Evolutionary conservation across 30 jellyfish, hydroid and myxozoan genomes (phyloP).

Genomic region (Aurelia sp.): DNA sequence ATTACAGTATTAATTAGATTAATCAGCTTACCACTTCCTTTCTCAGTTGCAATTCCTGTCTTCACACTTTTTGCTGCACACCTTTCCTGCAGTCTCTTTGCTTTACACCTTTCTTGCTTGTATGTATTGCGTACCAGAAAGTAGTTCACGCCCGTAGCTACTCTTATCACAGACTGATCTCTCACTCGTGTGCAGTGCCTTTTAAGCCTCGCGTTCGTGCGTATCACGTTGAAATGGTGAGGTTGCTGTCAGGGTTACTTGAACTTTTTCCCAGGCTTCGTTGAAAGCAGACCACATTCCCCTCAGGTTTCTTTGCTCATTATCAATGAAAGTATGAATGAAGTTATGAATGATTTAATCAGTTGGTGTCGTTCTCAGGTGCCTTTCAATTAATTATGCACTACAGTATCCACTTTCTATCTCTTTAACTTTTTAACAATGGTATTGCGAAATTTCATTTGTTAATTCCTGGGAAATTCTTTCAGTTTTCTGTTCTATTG

Average conservation of each 20-base stretch:
- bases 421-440: no score
- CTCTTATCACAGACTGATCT: conserved; percentile 30
- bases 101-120: neutral
- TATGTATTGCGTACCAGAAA: neutral
- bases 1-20: no score
- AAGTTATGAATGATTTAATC: conserved; percentile 60
- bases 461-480: no score
- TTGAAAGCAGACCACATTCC: conserved; percentile 74
- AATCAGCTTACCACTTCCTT: no score
- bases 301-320: conserved; percentile 72
- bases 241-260: conserved; percentile 62
- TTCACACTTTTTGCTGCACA: neutral
- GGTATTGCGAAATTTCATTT: no score
- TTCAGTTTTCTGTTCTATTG: no score
- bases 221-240: conserved; percentile 74
- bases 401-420: conserved; percentile 34
- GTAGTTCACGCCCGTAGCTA: conserved; percentile 22
- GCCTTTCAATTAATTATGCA: conserved; percentile 63
- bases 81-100: neutral
- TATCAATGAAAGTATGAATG: conserved; percentile 45
- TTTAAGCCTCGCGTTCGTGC: conserved; percentile 36
- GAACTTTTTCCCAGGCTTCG: conserved; percentile 74
- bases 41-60: no score
- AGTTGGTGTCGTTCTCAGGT: conserved; percentile 25
- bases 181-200: conserved; percentile 30